Evolutionary conservation across 2,888 invertebrate species (phyloP).

Genomic region (Agapostemon virescens): DNA sequence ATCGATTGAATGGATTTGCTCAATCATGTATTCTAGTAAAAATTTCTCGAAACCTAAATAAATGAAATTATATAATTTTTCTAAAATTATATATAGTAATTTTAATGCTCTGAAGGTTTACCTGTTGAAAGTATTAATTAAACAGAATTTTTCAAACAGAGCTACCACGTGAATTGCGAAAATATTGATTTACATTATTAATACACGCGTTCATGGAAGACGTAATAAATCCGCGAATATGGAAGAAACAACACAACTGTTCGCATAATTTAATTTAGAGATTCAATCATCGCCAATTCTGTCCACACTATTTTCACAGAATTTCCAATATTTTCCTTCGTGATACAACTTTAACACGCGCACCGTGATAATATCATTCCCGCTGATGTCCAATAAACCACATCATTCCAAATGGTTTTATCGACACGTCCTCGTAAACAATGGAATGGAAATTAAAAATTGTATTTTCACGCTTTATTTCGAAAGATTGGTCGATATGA

Average conservation of each 20-base stretch:
- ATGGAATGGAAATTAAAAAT: constrained; percentile 1
- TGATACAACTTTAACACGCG: constrained; percentile 1
- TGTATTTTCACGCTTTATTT: constrained; percentile 6
- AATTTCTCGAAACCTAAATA: too few species aligned
- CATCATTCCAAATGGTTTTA: constrained; percentile 16
- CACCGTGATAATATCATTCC: constrained; percentile 1
- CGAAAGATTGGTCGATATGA: background rate
- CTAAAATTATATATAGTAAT: too few species aligned
- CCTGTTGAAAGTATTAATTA: too few species aligned
- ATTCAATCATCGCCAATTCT: constrained; percentile 2
- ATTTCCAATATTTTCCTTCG: constrained; percentile 17
- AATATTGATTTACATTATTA: background rate
- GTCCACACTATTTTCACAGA: background rate
- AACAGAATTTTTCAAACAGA: background rate
- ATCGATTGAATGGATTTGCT: too few species aligned
- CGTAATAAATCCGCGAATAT: background rate
- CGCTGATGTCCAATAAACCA: constrained; percentile 5
- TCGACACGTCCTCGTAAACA: background rate
- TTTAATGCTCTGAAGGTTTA: too few species aligned
- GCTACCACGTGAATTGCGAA: background rate
- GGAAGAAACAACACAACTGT: background rate
- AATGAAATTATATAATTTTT: too few species aligned
- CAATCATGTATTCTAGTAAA: too few species aligned
- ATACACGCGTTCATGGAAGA: background rate
- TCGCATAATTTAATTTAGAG: constrained; percentile 11